Conservation (phyloP, 2,797 vertebrate species). For the Myoxocephalus aenaeus region DNA sequence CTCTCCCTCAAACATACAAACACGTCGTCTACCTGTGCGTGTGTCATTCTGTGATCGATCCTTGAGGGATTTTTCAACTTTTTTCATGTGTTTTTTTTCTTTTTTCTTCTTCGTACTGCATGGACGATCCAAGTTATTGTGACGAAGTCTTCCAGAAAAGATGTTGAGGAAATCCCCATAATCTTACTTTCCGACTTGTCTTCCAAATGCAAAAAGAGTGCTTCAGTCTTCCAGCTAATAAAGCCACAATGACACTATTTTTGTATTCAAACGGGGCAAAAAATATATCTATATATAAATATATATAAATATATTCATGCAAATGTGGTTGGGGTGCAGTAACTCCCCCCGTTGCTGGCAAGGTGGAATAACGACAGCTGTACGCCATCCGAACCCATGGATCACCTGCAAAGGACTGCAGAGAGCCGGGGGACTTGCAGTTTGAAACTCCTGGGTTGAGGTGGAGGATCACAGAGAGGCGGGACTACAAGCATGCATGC, state of each 20-base stretch:
- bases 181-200: constrained; percentile 70
- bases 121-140: constrained; percentile 76
- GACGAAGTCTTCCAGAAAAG: constrained; percentile 82
- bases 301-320: constrained; percentile 78
- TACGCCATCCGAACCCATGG: constrained; percentile 55
- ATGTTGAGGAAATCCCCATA: constrained; percentile 70
- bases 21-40: constrained; percentile 37
- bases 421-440: not conserved
- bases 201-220: constrained; percentile 83
- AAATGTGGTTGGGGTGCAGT: constrained; percentile 62
- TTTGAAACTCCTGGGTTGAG: constrained; percentile 44
- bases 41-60: constrained; percentile 54
- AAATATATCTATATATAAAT: constrained; percentile 73
- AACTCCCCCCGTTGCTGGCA: constrained; percentile 57
- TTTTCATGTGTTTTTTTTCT: constrained; percentile 2
- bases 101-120: constrained; percentile 69
- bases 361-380: constrained; percentile 52
- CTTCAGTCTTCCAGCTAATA: constrained; percentile 86
- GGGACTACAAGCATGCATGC: constrained; percentile 84
- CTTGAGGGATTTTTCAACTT: constrained; percentile 47
- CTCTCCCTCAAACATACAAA: constrained; percentile 44
- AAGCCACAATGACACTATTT: constrained; percentile 87
- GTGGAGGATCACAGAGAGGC: constrained; percentile 54
- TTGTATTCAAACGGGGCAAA: constrained; percentile 78
- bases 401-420: constrained; percentile 45